Evolutionary conservation across 2,888 invertebrate species (phyloP), one percentile per base, ranked within the genome.

Genomic region (Spilarctia lutea): DNA sequence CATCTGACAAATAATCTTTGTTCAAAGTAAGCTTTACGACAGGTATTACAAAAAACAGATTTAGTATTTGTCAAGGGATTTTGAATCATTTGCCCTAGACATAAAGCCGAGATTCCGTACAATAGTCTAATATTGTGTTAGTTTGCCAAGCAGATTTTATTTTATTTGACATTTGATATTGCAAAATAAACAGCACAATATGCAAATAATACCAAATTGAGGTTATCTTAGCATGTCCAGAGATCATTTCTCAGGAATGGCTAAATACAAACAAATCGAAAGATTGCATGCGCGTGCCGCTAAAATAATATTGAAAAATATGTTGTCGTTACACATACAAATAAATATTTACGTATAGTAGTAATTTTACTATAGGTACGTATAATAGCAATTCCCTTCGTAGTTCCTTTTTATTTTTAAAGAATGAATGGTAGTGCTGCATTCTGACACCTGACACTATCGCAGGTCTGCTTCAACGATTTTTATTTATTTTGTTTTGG

Each of bases 91-190:
- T 0, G 0, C 0, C 0, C 60, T 1, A 0, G 3, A 0, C 0
- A 45, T 24, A 68, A 71, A 74, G 27, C 27, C 13, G 2, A 24
- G 39, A 24, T 45, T 2, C 20, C 1, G n/a, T 1, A 7, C 20
- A 30, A 16, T 16, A 13, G 18, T 63, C 20, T 20, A 10, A 76
- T 79, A 42, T 71, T 65, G 39, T 76, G 65, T 76, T 77, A 70
- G 72, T 68, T 75, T 71, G 70, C 70, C 69, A 75, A 79, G 79
- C 78, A 66, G 67, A 76, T 30, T 70, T 71, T 73, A 78, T 84
- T 82, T 76, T 75, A 75, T 83, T 74, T 76, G 84, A 84, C 75
- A 84, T 82, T 80, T 80, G 79, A 83, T 76, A 83, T 81, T 79
- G 67, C 75, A 71, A 71, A 79, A 77, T 75, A 74, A 83, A 84